A percentile compares a stretch with the other conserved stretches of the same genome.
phyloP scores from a whole-genome alignment of 1,140 invertebrate genomes.

The Euborellia annulipes region DNA sequence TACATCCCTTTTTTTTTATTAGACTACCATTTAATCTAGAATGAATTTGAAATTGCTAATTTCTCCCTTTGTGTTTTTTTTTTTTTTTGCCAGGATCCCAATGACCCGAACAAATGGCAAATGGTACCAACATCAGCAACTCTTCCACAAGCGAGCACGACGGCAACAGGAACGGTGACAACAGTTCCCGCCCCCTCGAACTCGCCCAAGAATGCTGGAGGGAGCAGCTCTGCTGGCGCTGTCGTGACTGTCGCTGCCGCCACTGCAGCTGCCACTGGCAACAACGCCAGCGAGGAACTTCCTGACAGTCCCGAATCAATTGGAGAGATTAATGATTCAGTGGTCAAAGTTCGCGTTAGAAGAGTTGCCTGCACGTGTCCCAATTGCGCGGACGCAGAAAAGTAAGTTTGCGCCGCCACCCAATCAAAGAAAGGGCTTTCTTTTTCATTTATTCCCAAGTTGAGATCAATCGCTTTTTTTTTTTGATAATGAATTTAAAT shows the following conservation, averaged over 20 bases:
- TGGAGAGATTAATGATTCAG: conserved; percentile 4
- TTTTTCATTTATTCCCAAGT: no score
- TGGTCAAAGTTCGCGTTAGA: conserved; percentile 39
- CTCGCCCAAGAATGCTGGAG: conserved; percentile 13
- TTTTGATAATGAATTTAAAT: no score
- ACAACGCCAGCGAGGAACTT: conserved; percentile 13
- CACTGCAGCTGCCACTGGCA: conserved; percentile 14
- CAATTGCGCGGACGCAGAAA: conserved; percentile 82
- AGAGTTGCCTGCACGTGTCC: conserved; percentile 92
- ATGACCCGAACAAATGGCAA: conserved; percentile 66
- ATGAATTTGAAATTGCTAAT: no score
- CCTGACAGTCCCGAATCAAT: conserved; percentile 13
- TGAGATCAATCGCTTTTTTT: no score
- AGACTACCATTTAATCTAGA: no score
- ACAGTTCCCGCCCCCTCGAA: conserved; percentile 21
- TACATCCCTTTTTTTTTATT: no score
- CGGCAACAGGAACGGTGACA: conserved; percentile 23
- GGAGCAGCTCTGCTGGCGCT: conserved; percentile 13
- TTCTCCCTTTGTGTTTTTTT: no score
- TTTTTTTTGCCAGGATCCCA: conserved; percentile 50
- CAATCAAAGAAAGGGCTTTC: no score
- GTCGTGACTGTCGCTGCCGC: conserved; percentile 8
- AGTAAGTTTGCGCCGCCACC: no score
- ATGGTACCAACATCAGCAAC: conserved; percentile 39
- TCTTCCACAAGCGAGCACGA: background rate